phyloP scores from a whole-genome alignment of 2,113 vertebrate genomes.

The Oryctolagus cuniculus region DNA sequence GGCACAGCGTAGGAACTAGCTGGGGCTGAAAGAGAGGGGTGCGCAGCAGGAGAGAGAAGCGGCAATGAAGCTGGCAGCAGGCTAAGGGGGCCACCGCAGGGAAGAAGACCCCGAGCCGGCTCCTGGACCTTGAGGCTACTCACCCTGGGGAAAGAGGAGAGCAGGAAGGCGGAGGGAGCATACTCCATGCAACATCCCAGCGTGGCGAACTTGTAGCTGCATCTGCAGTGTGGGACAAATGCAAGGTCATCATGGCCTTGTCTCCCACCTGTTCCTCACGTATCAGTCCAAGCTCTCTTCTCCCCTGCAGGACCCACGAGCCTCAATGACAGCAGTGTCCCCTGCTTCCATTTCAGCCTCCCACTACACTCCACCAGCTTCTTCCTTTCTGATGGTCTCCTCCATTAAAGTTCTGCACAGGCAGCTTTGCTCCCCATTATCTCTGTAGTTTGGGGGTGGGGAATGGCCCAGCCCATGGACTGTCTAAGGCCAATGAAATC shows the following conservation, averaged over 20 bases:
- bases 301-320: background rate
- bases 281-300: background rate
- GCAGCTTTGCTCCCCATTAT: background rate
- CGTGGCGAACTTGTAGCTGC: background rate
- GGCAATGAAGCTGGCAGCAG: background rate
- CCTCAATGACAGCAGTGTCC: background rate
- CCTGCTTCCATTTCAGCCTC: background rate
- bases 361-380: background rate
- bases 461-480: too few species aligned
- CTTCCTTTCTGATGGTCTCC: background rate
- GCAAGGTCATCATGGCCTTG: background rate
- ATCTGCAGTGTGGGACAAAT: background rate
- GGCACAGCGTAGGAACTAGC: too few species aligned
- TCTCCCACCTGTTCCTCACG: background rate
- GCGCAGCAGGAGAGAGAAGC: background rate
- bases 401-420: background rate
- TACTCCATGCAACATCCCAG: background rate
- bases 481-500: too few species aligned
- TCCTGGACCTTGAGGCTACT: background rate
- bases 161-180: background rate
- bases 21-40: background rate
- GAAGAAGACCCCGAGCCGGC: background rate
- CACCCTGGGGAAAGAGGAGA: rapidly evolving
- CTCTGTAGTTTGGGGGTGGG: too few species aligned
- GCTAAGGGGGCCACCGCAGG: rapidly evolving